Evolutionary conservation across 1,140 invertebrate genomes (phyloP), one percentile per base, ranked within the genome.

Genomic region (Drosophila trapezifrons): DNA sequence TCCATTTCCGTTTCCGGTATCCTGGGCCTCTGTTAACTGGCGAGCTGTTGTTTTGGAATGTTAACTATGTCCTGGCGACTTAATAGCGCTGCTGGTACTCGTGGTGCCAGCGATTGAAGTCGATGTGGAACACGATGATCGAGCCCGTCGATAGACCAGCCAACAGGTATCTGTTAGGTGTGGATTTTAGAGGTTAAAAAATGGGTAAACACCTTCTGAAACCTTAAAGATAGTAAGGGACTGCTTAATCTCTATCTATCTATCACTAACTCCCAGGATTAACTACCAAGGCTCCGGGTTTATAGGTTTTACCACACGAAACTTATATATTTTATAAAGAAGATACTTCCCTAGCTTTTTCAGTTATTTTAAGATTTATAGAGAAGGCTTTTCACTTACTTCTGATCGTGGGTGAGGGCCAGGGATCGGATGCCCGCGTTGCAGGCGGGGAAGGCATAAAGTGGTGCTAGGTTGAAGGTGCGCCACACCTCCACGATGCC

Each of bases 91-190:
- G 97, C 92, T 98, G 97, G 93, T 98, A 99, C 93, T 99, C 98
- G 92, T 99, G 98, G 93, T 99, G 98, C 98, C 98, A 99, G 91
- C 98, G 95, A 93, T 99, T 99, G 94, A 99, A 99, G 93, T 99
- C 98, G 91, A 99, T 99, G 93, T 99, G 98, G 93, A 99, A 99
- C 76, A 99, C 98, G 43, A 99, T 97, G 60, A 99, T 96, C 18
- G 98, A 98, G 38, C 99, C 99, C 76, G 98, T 98, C 18, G 98
- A 97, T 27, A 99, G 93, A 70, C 99, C 99, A 77, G 98, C 98
- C 76, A 99, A 93, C 51, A 99, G 93, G 93, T 99, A 99, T 92
- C 98, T 99, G 92, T 20, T 2, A 74, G 94, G 79, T 2, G 5
- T 4, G n/a, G 6, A 51, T 32, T 51, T 82, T 37, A 3, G 15